Percentiles rank a stretch among this genome's conserved stretches.
These are phyloP conservation scores for Hyalella azteca DNA, from an alignment of 2,888 invertebrate genomes.

Conservation along the genomic window DNA sequence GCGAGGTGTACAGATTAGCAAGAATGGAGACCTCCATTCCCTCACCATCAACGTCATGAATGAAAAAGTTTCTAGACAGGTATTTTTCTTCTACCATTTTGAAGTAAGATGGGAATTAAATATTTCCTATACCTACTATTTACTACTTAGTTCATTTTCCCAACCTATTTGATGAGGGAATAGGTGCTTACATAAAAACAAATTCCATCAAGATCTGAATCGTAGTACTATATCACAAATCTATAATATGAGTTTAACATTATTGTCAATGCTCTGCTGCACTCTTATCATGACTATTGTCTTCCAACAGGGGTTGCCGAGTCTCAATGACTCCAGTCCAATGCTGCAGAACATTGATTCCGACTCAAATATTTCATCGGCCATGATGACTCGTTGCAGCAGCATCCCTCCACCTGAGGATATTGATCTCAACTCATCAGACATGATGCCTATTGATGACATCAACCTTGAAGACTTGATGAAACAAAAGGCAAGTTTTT, in stretches of 20 bases:
- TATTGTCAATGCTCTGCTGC: neutral
- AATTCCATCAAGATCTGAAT: no score
- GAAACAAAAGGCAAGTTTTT: slow-evolving; percentile 77
- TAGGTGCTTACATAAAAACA: no score
- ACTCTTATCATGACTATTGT: neutral
- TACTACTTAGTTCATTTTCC: no score
- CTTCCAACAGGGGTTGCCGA: neutral
- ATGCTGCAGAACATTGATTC: neutral
- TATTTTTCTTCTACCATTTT: neutral
- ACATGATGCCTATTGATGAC: slow-evolving; percentile 72
- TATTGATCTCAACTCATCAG: slow-evolving; percentile 52
- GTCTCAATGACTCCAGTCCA: neutral
- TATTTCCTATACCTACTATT: no score
- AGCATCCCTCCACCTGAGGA: slow-evolving; percentile 46
- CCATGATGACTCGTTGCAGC: neutral
- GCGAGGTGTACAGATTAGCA: slow-evolving; percentile 1
- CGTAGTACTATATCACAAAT: no score
- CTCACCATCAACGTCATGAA: slow-evolving; percentile 28
- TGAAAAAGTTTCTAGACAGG: neutral
- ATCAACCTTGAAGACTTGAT: slow-evolving; percentile 86
- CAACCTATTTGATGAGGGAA: no score
- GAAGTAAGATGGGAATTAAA: no score
- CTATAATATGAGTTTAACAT: no score
- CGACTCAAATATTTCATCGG: slow-evolving; percentile 5
- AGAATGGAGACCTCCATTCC: slow-evolving; percentile 3